phyloP scores from a whole-genome alignment of 1,140 invertebrate genomes.

The Aphis craccivora region DNA sequence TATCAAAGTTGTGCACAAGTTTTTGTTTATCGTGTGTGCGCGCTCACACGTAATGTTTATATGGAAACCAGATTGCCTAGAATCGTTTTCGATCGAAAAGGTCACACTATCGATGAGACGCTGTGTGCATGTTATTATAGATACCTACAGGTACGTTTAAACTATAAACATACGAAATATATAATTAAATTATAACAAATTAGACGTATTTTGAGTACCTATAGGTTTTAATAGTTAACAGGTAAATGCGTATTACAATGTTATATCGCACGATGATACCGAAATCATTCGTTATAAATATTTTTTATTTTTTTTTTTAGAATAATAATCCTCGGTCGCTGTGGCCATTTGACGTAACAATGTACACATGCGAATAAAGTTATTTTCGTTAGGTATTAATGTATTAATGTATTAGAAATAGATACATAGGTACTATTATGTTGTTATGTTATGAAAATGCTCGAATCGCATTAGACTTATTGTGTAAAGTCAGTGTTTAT shows the following conservation, averaged over 20 bases:
- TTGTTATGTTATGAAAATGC: background rate
- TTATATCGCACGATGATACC: background rate
- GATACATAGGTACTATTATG: background rate
- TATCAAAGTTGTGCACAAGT: conserved; percentile 1
- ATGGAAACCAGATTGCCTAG: conserved; percentile 54
- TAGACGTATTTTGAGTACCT: background rate
- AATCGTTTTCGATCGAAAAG: conserved; percentile 46
- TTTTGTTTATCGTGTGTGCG: background rate
- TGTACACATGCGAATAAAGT: too few relatives aligned
- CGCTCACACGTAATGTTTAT: background rate
- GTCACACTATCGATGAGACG: background rate
- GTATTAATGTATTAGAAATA: too few relatives aligned
- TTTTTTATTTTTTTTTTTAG: too few relatives aligned
- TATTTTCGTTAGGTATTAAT: background rate
- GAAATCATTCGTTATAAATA: background rate
- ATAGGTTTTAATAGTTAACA: background rate
- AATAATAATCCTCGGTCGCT: too few relatives aligned
- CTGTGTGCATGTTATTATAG: background rate
- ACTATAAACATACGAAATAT: background rate
- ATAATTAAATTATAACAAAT: background rate
- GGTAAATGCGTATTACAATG: background rate
- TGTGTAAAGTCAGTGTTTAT: too few relatives aligned
- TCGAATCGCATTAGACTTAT: background rate
- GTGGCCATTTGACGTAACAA: too few relatives aligned
- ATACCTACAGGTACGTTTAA: background rate